phyloP scores from a whole-genome alignment of 2,797 vertebrate species.

The Sebastes vulpes region DNA sequence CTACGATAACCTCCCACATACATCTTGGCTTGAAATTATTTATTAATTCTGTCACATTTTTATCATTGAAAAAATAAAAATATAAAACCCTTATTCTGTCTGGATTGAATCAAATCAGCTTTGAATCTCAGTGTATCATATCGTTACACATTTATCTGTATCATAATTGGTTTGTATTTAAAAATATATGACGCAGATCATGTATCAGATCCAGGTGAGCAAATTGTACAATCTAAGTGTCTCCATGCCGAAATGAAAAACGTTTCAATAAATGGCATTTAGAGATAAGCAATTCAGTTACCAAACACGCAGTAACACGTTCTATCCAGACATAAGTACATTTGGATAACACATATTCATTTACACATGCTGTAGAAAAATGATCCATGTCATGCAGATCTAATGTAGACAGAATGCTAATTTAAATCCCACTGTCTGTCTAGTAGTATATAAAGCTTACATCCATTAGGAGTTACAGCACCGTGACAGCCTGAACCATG shows the following conservation, averaged over 20 bases:
- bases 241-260: background rate
- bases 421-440: background rate
- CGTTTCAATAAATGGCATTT: background rate
- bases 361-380: background rate
- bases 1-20: background rate
- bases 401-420: background rate
- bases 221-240: background rate
- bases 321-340: background rate
- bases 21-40: background rate
- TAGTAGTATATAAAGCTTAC: background rate
- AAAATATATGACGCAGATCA: background rate
- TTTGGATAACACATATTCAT: background rate
- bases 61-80: background rate
- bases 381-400: background rate
- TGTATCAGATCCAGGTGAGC: background rate
- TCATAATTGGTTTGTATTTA: background rate
- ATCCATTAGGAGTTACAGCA: background rate
- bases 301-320: background rate
- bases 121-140: background rate
- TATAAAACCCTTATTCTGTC: background rate
- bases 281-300: background rate
- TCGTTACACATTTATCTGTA: background rate
- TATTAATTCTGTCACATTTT: background rate
- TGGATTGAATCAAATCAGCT: background rate
- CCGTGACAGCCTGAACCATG: background rate